Evolutionary conservation across 2,888 invertebrate genomes (phyloP), one percentile per base, ranked within the genome.

Genomic region (Epistrophe grossulariae): DNA sequence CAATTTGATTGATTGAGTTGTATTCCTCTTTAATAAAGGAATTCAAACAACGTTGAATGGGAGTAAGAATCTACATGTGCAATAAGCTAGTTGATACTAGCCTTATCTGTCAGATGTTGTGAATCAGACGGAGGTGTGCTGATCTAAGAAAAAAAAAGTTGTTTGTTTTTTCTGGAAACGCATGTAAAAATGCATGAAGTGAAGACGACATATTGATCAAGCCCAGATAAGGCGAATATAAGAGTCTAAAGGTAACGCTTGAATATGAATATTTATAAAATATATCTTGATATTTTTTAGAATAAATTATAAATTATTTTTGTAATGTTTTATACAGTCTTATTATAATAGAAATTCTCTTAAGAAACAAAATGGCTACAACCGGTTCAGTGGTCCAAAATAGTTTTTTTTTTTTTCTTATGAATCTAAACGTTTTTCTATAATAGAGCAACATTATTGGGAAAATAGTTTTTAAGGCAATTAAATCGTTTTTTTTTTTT

Each of bases 1-100:
- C 68, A 68, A 68, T 19, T n/a, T 68, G 68, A 68, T 68, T 68
- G 68, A 52, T 68, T 68, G 35, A 68, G 38, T 31, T 68, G 68
- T 48, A 64, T n/a, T 24, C 15, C 45, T 55, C 13, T 35, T 2
- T 1, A 19, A 4, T 35, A 8, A 15, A 52, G 50, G 68, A 68
- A 68, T 68, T 50, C 50, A 19, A 68, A 38, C 13, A 52, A 48
- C 60, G 24, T 24, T 38, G 17, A 31, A 38, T 60, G 24, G 43
- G 45, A 31, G 40, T 66, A 15, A 2, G 2, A 17, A 17, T 17
- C 19, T 24, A 28, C 2, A 7, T 52, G 11, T 24, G 35, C 31
- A 17, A 17, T 62, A n/a, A 60, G 19, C 9, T 62, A 45, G 17
- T 11, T 50, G 17, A 19, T 52, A 68, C 68, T 68, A 73, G 50